Percentiles rank a stretch among this genome's conserved stretches.
Conservation (phyloP, 2,113 vertebrate genomes). For the Vidua macroura region DNA sequence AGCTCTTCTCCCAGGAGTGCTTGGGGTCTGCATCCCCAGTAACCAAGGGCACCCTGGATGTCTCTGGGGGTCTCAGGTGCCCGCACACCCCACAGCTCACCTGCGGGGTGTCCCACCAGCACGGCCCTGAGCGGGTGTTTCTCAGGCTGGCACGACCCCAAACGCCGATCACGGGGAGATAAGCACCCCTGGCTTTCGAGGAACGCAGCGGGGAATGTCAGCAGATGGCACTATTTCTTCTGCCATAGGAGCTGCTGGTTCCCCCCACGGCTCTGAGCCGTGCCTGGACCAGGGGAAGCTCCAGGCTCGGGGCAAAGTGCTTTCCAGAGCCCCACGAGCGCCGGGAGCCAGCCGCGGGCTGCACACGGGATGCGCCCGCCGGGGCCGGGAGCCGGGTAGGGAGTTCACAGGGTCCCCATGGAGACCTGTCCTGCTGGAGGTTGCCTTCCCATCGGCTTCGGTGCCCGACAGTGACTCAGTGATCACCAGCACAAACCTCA, state of each 20-base stretch:
- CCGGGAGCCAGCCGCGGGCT: neutral
- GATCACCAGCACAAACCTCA: neutral
- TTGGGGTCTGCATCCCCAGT: neutral
- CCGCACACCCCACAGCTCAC: neutral
- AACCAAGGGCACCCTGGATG: neutral
- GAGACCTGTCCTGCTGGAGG: neutral
- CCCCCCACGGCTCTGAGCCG: neutral
- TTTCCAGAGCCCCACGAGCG: neutral
- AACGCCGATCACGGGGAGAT: neutral
- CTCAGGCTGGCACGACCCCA: neutral
- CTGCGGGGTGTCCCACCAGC: neutral
- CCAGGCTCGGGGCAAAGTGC: neutral
- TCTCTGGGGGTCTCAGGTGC: neutral
- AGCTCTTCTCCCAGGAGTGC: neutral
- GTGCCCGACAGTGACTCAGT: neutral
- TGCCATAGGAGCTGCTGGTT: neutral
- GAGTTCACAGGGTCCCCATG: neutral
- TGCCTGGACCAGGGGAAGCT: neutral
- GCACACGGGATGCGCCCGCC: accelerated
- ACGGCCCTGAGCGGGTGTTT: neutral
- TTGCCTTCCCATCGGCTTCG: neutral
- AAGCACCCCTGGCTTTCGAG: neutral
- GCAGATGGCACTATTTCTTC: constrained; percentile 66
- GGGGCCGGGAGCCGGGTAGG: neutral
- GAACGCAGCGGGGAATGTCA: neutral